These are phyloP conservation scores for Anser brachyrhynchus DNA, from an alignment of 2,113 vertebrate genomes.

Conservation along the genomic window DNA sequence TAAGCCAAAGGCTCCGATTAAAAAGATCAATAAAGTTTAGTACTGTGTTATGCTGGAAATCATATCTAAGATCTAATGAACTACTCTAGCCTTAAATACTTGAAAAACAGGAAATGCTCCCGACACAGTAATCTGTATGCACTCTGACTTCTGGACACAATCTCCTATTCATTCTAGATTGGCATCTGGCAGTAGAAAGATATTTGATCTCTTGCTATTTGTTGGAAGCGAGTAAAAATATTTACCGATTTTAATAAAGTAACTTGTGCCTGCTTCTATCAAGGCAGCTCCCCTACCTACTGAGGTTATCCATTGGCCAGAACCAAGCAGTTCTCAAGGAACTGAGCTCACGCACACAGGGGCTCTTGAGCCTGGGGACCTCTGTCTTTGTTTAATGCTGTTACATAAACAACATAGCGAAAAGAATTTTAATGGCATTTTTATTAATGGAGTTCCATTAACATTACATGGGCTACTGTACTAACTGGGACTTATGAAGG, in stretches of 20 bases:
- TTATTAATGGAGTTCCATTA: conserved; percentile 78
- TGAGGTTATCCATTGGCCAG: not conserved
- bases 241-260: conserved; percentile 20
- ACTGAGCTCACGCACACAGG: not conserved
- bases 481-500: conserved; percentile 63
- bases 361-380: conserved; percentile 24
- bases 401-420: conserved; percentile 72
- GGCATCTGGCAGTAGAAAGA: not conserved
- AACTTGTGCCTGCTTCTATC: not conserved
- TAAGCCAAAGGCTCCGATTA: not conserved
- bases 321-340: not conserved
- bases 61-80: not conserved
- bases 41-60: not conserved
- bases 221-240: not conserved
- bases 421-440: conserved; percentile 82
- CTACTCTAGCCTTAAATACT: not conserved
- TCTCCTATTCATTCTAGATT: not conserved
- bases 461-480: conserved; percentile 63
- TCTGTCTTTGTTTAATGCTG: conserved; percentile 38
- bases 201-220: not conserved
- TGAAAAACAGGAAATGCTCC: not conserved
- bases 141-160: not conserved
- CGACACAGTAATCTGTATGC: not conserved
- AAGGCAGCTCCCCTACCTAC: not conserved
- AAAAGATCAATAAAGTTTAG: not conserved